phyloP scores from a whole-genome alignment of 2,797 vertebrate genomes.

The Urosaurus nigricauda region DNA sequence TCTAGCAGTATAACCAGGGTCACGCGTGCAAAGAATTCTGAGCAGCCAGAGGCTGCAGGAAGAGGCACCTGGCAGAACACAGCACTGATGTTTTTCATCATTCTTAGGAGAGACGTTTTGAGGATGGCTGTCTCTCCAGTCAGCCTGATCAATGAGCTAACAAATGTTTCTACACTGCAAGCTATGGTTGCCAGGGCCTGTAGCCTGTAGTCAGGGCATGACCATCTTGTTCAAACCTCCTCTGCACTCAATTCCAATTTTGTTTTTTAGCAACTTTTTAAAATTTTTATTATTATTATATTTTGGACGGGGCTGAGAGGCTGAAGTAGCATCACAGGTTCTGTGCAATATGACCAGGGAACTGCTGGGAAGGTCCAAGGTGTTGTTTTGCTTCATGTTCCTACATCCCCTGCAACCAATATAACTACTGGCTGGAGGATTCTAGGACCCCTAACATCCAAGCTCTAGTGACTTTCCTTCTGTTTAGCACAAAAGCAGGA shows the following conservation, averaged over 20 bases:
- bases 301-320: too few species aligned
- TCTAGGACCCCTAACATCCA: too few species aligned
- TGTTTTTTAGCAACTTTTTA: neutral
- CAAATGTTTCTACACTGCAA: neutral
- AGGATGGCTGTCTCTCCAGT: neutral
- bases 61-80: slow-evolving; percentile 6
- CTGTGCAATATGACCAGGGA: too few species aligned
- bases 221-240: neutral
- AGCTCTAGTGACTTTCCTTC: too few species aligned
- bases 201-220: neutral
- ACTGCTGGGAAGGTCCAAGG: too few species aligned
- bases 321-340: too few species aligned
- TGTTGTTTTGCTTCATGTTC: too few species aligned
- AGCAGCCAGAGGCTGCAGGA: neutral
- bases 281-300: neutral
- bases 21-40: neutral
- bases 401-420: too few species aligned
- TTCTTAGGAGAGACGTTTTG: neutral
- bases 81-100: neutral
- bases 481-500: too few species aligned
- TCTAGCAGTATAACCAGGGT: slow-evolving; percentile 17
- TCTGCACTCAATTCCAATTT: neutral
- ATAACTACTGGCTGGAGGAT: too few species aligned
- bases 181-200: neutral
- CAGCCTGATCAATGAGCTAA: neutral